Base-by-base conservation (phyloP, 2,797 vertebrate species). In the Australoheros facetus region DNA sequence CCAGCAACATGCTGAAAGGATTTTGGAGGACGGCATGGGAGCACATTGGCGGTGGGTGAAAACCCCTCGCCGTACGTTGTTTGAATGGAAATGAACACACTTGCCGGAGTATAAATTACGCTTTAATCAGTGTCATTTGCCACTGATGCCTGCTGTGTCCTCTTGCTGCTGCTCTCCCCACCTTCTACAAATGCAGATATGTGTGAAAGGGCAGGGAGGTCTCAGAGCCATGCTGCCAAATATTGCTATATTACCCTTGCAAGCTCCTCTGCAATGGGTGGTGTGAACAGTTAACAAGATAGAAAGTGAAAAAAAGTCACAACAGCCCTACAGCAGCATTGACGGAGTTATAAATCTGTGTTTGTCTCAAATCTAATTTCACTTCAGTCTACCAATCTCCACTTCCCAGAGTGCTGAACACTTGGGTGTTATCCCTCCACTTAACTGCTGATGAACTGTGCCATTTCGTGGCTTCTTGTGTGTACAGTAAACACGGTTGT, bases 261-360 rank as follows among this genome's bases (percentile, higher is more conserved):
- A 82, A 75, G 73, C 62, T 58, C 48, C 75, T 83, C 51, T 53
- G 72, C 11, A 37, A 21, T 75, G 77, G 86, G 79, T n/a, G 19
- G 16, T 73, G 84, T 72, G 54, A 66, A 56, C 0, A 1, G 21
- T 8, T 85, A 87, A 86, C 87, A 88, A 80, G 71, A 42, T 76
- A 72, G 78, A 78, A 87, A 84, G 80, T 64, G 86, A 64, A 75
- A 59, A 30, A 75, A 75, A 79, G 85, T 85, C 85, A 86, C 66
- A 91, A 64, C 77, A 53, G 23, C 32, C 71, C 59, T 16, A 55
- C 71, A 72, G 80, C 77, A 66, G 78, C 62, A 71, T 73, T n/a
- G 62, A 90, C 60, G 71, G 58, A 76, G 82, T 82, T 42, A 80
- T 26, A 75, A 85, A 85, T 84, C 75, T 77, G 84, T 64, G 78